phyloP scores from a whole-genome alignment of 2,888 invertebrate genomes.

The Linyphia triangularis region DNA sequence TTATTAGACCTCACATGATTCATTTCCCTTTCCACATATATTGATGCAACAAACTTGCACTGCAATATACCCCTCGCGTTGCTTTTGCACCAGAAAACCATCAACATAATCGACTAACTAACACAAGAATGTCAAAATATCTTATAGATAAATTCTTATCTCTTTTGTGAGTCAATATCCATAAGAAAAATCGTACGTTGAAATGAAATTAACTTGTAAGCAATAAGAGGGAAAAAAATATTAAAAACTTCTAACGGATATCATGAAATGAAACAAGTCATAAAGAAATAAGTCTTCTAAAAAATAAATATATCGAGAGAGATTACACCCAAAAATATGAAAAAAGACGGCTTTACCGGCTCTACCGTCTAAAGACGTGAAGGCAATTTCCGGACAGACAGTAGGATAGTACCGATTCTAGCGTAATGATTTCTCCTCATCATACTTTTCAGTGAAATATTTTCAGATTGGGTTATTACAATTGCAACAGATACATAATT shows the following conservation, averaged over 20 bases:
- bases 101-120: too few species aligned
- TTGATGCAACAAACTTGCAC: too few species aligned
- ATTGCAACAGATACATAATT: too few species aligned
- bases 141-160: too few species aligned
- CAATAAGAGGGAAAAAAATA: not conserved
- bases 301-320: conserved; percentile 31
- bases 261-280: conserved; percentile 16
- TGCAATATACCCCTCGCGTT: too few species aligned
- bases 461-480: too few species aligned
- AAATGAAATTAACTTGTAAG: conserved; percentile 45
- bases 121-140: too few species aligned
- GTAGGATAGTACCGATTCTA: conserved; percentile 52
- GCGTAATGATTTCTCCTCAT: conserved; percentile 51
- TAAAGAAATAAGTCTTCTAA: conserved; percentile 32
- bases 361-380: conserved; percentile 21
- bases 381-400: conserved; percentile 50
- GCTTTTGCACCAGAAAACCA: too few species aligned
- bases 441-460: conserved; percentile 20
- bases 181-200: conserved; percentile 19
- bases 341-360: conserved; percentile 5
- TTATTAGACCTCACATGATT: too few species aligned
- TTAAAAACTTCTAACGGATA: conserved; percentile 1
- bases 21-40: too few species aligned
- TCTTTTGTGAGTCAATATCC: too few species aligned
- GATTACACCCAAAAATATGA: conserved; percentile 40